Evolutionary conservation across 2,113 vertebrate species (phyloP).

Genomic region (Melanotaenia duboulayi): DNA sequence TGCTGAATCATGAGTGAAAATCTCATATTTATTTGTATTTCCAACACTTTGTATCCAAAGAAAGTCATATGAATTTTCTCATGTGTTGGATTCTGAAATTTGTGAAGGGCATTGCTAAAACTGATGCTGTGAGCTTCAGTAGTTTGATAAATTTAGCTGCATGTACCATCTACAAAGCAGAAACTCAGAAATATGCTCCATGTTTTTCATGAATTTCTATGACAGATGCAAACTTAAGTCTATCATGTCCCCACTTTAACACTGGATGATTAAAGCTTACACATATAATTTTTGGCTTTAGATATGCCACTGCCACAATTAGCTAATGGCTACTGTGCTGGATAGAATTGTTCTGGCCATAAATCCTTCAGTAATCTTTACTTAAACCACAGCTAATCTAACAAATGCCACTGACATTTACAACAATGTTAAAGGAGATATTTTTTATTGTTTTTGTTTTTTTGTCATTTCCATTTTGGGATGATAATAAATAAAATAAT

Average conservation of each 20-base stretch:
- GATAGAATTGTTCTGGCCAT: constrained; percentile 45
- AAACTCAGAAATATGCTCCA: neutral
- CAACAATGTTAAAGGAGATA: constrained; percentile 10
- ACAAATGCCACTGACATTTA: constrained; percentile 27
- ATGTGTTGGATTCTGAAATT: constrained; percentile 5
- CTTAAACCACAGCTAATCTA: constrained; percentile 62
- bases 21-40: constrained; percentile 11
- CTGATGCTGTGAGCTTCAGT: neutral
- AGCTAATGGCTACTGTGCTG: constrained; percentile 59
- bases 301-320: constrained; percentile 3
- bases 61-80: neutral
- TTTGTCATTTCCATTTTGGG: constrained; percentile 11
- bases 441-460: neutral
- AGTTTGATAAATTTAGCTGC: neutral
- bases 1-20: constrained; percentile 24
- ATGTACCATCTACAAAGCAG: neutral
- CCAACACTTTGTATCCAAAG: constrained; percentile 15
- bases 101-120: neutral
- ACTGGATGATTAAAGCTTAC: neutral
- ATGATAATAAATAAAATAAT: too few relatives aligned
- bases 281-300: constrained; percentile 4
- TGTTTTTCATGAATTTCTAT: constrained; percentile 7
- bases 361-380: constrained; percentile 65
- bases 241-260: neutral
- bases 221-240: constrained; percentile 10